phyloP scores from a whole-genome alignment of 1,140 invertebrate genomes.

The Stenopsyche tienmushanensis region DNA sequence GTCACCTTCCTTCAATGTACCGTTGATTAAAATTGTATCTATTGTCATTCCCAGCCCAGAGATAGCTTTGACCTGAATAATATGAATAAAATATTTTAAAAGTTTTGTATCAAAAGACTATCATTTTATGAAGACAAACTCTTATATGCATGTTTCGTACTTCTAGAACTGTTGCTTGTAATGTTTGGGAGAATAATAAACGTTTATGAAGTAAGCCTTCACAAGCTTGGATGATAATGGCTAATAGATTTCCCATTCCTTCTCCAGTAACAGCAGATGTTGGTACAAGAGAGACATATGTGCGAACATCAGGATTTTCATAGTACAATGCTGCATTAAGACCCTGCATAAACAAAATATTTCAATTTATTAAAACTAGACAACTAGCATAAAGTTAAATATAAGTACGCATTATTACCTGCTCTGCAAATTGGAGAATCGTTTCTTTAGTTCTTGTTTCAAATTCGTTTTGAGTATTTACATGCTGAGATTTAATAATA shows the following conservation, averaged over 20 bases:
- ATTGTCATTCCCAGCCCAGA: slow-evolving; percentile 97
- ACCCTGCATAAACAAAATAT: slow-evolving; percentile 55
- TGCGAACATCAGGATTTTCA: slow-evolving; percentile 90
- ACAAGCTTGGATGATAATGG: slow-evolving; percentile 88
- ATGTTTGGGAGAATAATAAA: slow-evolving; percentile 89
- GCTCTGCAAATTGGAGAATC: slow-evolving; percentile 92
- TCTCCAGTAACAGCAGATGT: slow-evolving; percentile 96
- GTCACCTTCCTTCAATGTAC: slow-evolving; percentile 87
- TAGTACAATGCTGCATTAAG: slow-evolving; percentile 95
- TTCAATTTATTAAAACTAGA: neutral
- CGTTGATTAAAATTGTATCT: slow-evolving; percentile 98
- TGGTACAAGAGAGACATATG: slow-evolving; percentile 94
- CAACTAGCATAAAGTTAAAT: neutral
- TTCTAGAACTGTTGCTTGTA: slow-evolving; percentile 97
- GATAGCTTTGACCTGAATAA: slow-evolving; percentile 88
- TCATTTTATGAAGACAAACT: slow-evolving; percentile 8
- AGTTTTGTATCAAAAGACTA: no score
- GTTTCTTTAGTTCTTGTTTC: slow-evolving; percentile 86
- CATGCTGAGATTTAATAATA: slow-evolving; percentile 83
- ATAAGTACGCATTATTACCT: slow-evolving; percentile 52
- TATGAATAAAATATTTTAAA: slow-evolving; percentile 1
- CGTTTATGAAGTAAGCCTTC: slow-evolving; percentile 89
- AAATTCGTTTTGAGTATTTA: slow-evolving; percentile 92
- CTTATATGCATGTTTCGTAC: slow-evolving; percentile 38
- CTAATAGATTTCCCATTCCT: slow-evolving; percentile 97